Evolutionary conservation across 2,113 vertebrate genomes (phyloP).

Genomic region (Shinisaurus crocodilurus): DNA sequence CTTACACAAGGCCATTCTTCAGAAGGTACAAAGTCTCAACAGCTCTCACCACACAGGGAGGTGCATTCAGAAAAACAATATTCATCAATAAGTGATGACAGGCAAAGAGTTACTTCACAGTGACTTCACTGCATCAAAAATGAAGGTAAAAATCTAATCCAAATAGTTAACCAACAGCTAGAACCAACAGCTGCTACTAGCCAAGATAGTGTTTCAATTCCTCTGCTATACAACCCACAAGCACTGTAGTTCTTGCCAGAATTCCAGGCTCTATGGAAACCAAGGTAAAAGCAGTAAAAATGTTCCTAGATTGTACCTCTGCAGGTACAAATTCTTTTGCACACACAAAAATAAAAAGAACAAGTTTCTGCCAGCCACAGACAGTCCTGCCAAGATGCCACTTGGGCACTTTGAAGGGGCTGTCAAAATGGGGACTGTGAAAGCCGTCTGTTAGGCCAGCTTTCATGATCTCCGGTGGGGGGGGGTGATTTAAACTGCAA

Average conservation of each 20-base stretch:
- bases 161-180: not conserved
- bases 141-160: not conserved
- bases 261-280: not conserved
- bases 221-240: not conserved
- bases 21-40: not conserved
- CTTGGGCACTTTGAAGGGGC: too few relatives aligned
- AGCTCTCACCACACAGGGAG: not conserved
- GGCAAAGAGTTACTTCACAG: not conserved
- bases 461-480: too few relatives aligned
- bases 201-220: not conserved
- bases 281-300: not conserved
- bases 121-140: not conserved
- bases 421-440: too few relatives aligned
- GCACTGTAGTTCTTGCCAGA: not conserved
- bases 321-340: not conserved
- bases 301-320: not conserved
- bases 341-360: too few relatives aligned
- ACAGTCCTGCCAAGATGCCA: too few relatives aligned
- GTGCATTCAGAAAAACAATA: not conserved
- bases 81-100: not conserved
- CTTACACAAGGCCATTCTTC: not conserved
- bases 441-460: too few relatives aligned
- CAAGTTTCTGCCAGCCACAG: too few relatives aligned
- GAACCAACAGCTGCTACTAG: not conserved
- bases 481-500: too few relatives aligned